Evolutionary conservation across 1,140 invertebrate species (phyloP), one percentile per base, ranked within the genome.

Genomic region (Heliconius melpomene): DNA sequence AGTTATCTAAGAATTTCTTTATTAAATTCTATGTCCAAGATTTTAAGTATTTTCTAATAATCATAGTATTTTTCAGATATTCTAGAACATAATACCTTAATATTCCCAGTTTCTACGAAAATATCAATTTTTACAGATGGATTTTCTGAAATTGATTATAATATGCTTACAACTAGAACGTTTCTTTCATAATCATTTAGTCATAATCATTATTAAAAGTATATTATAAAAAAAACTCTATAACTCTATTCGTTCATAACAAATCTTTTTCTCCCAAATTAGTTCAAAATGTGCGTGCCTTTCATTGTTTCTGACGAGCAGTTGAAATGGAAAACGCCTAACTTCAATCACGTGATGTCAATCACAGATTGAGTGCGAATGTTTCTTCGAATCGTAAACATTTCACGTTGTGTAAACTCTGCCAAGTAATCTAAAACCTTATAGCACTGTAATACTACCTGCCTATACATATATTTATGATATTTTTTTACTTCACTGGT

Each of bases 281-380:
- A 20, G n/a, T 57, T 57, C n/a, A 57, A 66, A 66, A 66, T 7
- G 60, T 66, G 60, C 60, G 60, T 66, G 60, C 60, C 60, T 66
- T 66, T 66, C 60, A 29, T 29, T 66, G 60, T 29, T 66, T 66
- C 60, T 26, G 23, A 66, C 60, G 60, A 66, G 13, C 60, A 29
- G n/a, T 29, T 29, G 60, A 66, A 66, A 66, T 66, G 26, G 26
- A 29, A 66, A 66, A 66, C 57, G 57, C 23, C 29, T 66, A 29
- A 66, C 60, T 66, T 66, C 60, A 66, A 66, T 66, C 60, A 66
- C 60, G 26, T 16, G 60, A 66, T 66, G 60, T 66, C 60, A 66
- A 66, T 29, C 60, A 66, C 60, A 66, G 26, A 66, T 66, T 66
- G 23, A 66, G 60, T 66, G 60, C 11, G 60, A 29, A 66, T 29